Conservation (phyloP, 2,797 vertebrate genomes). For the Brotula barbata region DNA sequence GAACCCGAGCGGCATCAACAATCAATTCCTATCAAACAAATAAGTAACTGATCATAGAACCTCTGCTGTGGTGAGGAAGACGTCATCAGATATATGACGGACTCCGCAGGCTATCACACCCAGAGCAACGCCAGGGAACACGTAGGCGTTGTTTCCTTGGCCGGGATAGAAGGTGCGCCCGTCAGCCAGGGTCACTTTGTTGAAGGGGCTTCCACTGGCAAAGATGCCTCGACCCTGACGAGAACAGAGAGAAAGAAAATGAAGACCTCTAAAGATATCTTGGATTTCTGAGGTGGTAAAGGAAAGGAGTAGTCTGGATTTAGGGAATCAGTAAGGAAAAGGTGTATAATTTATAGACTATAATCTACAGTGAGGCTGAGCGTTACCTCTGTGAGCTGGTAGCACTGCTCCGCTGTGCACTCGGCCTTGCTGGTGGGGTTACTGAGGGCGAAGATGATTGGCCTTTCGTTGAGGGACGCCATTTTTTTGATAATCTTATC, state of each 20-base stretch:
- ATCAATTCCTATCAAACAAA: too few relatives aligned
- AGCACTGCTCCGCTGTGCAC: conserved; percentile 97
- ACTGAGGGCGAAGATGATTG: conserved; percentile 96
- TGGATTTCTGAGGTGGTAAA: too few relatives aligned
- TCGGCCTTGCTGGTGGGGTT: conserved; percentile 98
- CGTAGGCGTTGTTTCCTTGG: conserved; percentile 97
- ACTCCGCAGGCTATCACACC: conserved; percentile 89
- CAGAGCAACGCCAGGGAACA: conserved; percentile 95
- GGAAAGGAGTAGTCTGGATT: too few relatives aligned
- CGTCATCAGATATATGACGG: conserved; percentile 92
- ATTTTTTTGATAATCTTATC: conserved; percentile 94
- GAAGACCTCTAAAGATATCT: too few relatives aligned
- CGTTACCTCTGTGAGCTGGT: conserved; percentile 88
- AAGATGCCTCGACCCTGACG: conserved; percentile 92
- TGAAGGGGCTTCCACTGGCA: conserved; percentile 94
- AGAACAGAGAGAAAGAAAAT: not conserved
- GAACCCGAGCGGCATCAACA: too few relatives aligned
- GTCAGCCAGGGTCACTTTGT: conserved; percentile 87
- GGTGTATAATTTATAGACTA: too few relatives aligned
- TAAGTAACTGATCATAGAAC: conserved; percentile 62
- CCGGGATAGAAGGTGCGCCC: conserved; percentile 93
- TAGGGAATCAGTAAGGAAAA: too few relatives aligned
- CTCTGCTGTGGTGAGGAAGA: conserved; percentile 97
- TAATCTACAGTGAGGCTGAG: too few relatives aligned
- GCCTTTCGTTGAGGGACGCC: conserved; percentile 90